Evolutionary conservation across 1,140 invertebrate species (phyloP).

Genomic region (Tachypleus tridentatus): DNA sequence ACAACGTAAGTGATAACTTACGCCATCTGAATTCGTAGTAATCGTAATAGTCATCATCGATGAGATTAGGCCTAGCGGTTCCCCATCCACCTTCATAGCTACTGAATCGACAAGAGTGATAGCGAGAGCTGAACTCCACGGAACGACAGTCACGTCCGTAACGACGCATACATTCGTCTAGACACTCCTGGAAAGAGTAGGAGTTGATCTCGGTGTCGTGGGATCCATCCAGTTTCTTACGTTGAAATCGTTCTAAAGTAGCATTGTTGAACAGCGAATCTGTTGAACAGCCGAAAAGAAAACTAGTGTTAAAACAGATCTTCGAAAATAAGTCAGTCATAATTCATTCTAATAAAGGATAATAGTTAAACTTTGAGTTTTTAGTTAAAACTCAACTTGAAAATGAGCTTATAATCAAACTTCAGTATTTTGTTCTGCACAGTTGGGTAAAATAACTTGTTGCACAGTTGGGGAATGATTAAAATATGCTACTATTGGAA

Average conservation of each 20-base stretch:
- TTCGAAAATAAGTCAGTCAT: neutral
- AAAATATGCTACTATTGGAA: too few relatives aligned
- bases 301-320: neutral
- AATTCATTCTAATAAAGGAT: neutral
- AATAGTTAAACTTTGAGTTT: neutral
- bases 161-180: slow-evolving; percentile 72
- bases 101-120: slow-evolving; percentile 66
- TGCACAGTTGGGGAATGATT: neutral
- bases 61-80: slow-evolving; percentile 55
- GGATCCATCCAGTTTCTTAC: slow-evolving; percentile 66
- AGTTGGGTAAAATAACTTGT: neutral
- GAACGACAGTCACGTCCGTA: slow-evolving; percentile 48
- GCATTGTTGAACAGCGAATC: slow-evolving; percentile 37
- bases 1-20: slow-evolving; percentile 38
- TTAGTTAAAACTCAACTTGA: neutral
- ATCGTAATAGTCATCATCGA: slow-evolving; percentile 79
- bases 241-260: slow-evolving; percentile 74
- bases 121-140: slow-evolving; percentile 72
- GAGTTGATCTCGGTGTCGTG: slow-evolving; percentile 81
- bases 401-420: neutral
- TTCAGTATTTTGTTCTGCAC: neutral
- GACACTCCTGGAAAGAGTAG: slow-evolving; percentile 67
- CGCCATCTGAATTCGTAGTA: slow-evolving; percentile 66
- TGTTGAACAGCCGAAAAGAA: slow-evolving; percentile 8
- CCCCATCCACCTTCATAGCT: slow-evolving; percentile 30